phyloP scores from a whole-genome alignment of 1,140 invertebrate species.

The Calycopis cecrops region DNA sequence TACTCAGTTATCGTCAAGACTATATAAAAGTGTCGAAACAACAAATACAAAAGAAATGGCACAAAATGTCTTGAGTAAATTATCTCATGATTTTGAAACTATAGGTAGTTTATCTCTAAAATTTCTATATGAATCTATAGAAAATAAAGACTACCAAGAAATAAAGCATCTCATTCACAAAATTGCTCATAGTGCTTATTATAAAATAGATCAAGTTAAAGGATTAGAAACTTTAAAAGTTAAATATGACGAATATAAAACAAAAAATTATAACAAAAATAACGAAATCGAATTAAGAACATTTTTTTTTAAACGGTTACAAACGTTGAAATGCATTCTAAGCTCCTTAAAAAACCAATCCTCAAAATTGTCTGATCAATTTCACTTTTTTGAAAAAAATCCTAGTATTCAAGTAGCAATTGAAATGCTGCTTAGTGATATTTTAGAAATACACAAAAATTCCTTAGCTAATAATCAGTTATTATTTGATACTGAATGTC shows the following conservation, averaged over 20 bases:
- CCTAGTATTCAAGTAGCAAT: background rate
- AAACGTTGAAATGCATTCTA: background rate
- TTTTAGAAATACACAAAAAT: background rate
- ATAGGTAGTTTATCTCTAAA: background rate
- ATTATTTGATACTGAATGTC: background rate
- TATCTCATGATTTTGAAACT: background rate
- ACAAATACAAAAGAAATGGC: background rate
- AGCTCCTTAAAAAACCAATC: background rate
- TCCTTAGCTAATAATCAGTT: background rate
- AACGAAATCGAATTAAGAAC: background rate
- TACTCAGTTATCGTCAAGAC: background rate
- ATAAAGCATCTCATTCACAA: background rate
- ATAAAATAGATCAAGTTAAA: background rate
- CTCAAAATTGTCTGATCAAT: background rate
- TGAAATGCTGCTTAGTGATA: background rate
- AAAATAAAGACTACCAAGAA: background rate
- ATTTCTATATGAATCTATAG: background rate
- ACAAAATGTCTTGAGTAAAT: background rate
- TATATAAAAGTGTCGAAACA: background rate
- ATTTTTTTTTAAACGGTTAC: background rate
- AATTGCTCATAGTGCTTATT: background rate
- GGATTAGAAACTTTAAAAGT: slow-evolving; percentile 2
- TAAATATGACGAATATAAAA: slow-evolving; percentile 4
- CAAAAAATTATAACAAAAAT: background rate
- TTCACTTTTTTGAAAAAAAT: background rate